Evolutionary conservation across 1,140 invertebrate species (phyloP).

Genomic region (Saccostrea echinata): DNA sequence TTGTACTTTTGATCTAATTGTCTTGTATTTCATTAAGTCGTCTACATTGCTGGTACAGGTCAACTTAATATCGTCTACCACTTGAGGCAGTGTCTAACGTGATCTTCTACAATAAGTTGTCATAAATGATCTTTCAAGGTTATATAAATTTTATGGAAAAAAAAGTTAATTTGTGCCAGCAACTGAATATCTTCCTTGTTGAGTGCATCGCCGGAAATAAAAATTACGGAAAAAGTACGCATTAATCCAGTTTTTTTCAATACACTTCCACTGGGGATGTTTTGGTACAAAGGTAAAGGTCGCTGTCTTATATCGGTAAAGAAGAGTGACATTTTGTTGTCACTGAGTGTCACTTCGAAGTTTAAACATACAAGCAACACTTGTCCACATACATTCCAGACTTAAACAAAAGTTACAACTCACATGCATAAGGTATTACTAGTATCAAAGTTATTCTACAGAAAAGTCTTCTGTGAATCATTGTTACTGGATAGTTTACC

Average conservation of each 20-base stretch:
- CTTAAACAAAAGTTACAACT: too few relatives aligned
- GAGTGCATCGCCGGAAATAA: neutral
- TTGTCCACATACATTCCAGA: too few relatives aligned
- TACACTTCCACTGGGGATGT: slow-evolving; percentile 3
- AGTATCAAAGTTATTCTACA: too few relatives aligned
- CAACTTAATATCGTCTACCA: neutral
- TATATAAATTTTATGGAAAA: neutral
- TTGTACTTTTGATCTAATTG: slow-evolving; percentile 9
- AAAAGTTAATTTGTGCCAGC: slow-evolving; percentile 19
- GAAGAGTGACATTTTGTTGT: too few relatives aligned
- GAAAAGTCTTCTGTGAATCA: too few relatives aligned
- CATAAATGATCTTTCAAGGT: neutral
- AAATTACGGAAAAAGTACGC: slow-evolving; percentile 9
- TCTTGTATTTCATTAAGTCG: neutral
- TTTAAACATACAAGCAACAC: too few relatives aligned
- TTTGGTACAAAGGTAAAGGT: slow-evolving; percentile 17
- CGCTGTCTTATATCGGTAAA: neutral
- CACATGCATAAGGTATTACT: too few relatives aligned
- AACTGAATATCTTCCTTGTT: neutral
- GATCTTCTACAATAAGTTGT: neutral
- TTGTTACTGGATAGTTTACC: too few relatives aligned
- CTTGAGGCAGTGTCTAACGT: neutral
- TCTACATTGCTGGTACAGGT: neutral
- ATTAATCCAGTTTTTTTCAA: slow-evolving; percentile 6
- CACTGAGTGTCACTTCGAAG: too few relatives aligned